Evolutionary conservation across 2,888 invertebrate species (phyloP), one percentile per base, ranked within the genome.

Genomic region (Drosophila testacea): DNA sequence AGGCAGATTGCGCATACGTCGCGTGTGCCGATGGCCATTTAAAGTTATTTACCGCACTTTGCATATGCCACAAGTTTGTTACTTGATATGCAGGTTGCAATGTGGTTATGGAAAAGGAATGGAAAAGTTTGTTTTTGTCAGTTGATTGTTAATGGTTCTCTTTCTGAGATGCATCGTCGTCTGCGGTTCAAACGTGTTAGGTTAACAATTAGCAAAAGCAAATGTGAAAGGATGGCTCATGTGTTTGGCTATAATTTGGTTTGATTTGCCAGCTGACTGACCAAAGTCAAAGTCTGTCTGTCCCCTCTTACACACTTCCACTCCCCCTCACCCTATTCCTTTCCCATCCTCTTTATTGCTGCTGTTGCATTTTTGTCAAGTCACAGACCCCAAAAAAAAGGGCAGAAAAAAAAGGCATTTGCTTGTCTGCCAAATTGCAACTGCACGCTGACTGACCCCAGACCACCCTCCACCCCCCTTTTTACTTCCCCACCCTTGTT

Each of bases 221-320:
- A 51, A 60, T 52, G 42, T 16, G 51, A 11, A 44, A 34, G 60
- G 27, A 36, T 44, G 48, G 9, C 50, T 51, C 41, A 42, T 61
- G 47, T 68, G 63, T 73, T 73, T 74, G 66, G 51, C 73, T 69
- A 72, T 89, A 87, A 87, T 83, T 74, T 84, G 72, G 68, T 72
- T 78, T 79, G 81, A 88, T 81, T 80, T 75, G 67, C 66, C 70
- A 73, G 68, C 66, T 69, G 73, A 69, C 59, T 76, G 78, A 72
- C 72, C 71, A 61, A 36, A 59, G 34, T 48, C 62, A 68, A 76
- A 73, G 73, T 59, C 61, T 54, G 61, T 56, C 47, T 52, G 38
- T 34, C 16, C 28, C 13, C 30, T 11, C 28, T 11, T 0, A 50
- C 1, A 11, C 6, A 11, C 36, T 1, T 4, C n/a, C 6, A 22